A percentile compares a stretch with the other conserved stretches of the same genome.
Conservation (phyloP, 2,888 invertebrate species). For the Protophormia terraenovae region DNA sequence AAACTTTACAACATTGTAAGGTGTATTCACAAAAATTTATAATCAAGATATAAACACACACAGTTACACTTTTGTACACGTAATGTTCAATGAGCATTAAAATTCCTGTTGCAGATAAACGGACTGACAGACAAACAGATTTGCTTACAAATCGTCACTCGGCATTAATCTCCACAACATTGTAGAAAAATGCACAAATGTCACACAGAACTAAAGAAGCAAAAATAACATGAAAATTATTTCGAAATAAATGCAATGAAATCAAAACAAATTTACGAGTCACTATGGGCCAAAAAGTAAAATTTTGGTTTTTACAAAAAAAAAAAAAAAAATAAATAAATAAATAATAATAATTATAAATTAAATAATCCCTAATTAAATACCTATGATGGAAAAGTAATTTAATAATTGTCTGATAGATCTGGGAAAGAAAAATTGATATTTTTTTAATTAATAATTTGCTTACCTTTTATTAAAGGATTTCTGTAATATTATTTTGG, state of each 20-base stretch:
- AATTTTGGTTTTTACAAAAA: too few species aligned
- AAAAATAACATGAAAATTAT: slow-evolving; percentile 7
- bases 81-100: slow-evolving; percentile 5
- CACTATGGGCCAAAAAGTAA: background rate
- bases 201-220: background rate
- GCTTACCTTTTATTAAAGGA: too few species aligned
- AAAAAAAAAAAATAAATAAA: too few species aligned
- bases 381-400: too few species aligned
- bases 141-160: slow-evolving; percentile 36
- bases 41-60: background rate
- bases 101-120: slow-evolving; percentile 27
- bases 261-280: background rate
- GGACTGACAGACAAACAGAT: background rate
- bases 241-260: background rate
- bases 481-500: too few species aligned
- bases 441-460: too few species aligned
- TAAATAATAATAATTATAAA: too few species aligned
- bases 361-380: too few species aligned
- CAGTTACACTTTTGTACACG: background rate
- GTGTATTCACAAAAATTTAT: background rate
- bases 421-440: too few species aligned
- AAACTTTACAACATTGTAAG: slow-evolving; percentile 6
- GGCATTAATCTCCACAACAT: slow-evolving; percentile 47
- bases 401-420: too few species aligned
- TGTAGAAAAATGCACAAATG: slow-evolving; percentile 43